phyloP scores from a whole-genome alignment of 2,113 vertebrate genomes.

The Balaenoptera acutorostrata region DNA sequence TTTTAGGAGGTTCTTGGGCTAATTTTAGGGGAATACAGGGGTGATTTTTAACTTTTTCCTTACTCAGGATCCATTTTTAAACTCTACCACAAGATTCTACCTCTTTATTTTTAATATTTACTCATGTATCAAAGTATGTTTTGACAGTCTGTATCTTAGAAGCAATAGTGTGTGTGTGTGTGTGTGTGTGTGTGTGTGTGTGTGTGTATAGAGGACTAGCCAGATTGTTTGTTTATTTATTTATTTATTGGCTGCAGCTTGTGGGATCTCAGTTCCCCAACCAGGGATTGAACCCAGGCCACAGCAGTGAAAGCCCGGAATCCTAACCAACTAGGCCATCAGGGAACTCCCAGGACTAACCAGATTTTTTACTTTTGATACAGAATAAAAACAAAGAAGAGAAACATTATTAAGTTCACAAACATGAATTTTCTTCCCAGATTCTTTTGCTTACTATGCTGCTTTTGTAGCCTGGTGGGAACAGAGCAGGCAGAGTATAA shows the following conservation, averaged over 20 bases:
- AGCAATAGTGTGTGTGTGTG: background rate
- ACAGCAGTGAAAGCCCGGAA: background rate
- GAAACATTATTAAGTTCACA: conserved; percentile 8
- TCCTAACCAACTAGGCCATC: background rate
- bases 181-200: background rate
- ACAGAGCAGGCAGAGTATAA: background rate
- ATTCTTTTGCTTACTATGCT: background rate
- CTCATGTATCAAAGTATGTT: background rate
- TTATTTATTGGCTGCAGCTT: background rate
- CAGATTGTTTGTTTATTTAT: background rate
- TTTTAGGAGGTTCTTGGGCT: background rate
- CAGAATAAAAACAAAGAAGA: background rate
- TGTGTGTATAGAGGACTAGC: background rate
- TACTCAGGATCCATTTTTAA: conserved; percentile 23
- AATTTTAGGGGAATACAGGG: background rate
- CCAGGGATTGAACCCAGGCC: background rate
- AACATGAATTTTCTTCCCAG: conserved; percentile 25
- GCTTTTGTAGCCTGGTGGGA: background rate
- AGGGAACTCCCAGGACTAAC: background rate
- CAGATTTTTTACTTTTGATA: conserved; percentile 11
- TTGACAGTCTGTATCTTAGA: background rate
- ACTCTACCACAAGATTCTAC: background rate
- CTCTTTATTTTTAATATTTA: background rate
- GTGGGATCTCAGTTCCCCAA: background rate
- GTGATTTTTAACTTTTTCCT: conserved; percentile 1